A percentile compares a stretch with the other conserved stretches of the same genome.
phyloP scores from a whole-genome alignment of 1,140 invertebrate genomes.

The Diachasmimorpha longicaudata region DNA sequence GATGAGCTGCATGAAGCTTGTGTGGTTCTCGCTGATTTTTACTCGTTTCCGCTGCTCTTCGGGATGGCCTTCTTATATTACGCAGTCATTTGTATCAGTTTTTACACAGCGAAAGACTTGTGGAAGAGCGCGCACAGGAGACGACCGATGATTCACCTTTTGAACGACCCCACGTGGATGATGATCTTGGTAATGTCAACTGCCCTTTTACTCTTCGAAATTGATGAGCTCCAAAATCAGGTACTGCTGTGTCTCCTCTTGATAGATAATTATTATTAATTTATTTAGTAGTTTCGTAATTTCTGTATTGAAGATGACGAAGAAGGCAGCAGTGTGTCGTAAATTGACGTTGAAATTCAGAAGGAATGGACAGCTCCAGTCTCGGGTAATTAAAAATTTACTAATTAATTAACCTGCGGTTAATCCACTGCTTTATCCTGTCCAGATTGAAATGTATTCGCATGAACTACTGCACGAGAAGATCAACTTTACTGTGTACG shows the following conservation, averaged over 20 bases:
- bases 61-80: not conserved
- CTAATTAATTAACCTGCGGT: too few relatives aligned
- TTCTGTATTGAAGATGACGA: not conserved
- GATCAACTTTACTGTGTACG: conserved; percentile 38
- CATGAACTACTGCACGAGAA: conserved; percentile 33
- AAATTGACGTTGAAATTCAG: not conserved
- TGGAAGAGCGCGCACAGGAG: not conserved
- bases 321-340: not conserved
- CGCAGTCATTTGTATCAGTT: not conserved
- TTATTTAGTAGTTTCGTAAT: not conserved
- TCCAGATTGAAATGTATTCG: conserved; percentile 28
- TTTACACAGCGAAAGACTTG: not conserved
- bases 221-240: not conserved
- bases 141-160: not conserved
- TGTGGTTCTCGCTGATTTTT: not conserved
- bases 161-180: not conserved
- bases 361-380: not conserved
- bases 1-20: not conserved
- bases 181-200: not conserved
- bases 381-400: not conserved
- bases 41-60: not conserved
- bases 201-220: not conserved
- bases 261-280: too few relatives aligned
- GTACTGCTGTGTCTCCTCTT: too few relatives aligned
- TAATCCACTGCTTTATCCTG: too few relatives aligned